These are phyloP conservation scores for Solen grandis DNA, from an alignment of 1,140 invertebrate genomes.

Conservation along the genomic window DNA sequence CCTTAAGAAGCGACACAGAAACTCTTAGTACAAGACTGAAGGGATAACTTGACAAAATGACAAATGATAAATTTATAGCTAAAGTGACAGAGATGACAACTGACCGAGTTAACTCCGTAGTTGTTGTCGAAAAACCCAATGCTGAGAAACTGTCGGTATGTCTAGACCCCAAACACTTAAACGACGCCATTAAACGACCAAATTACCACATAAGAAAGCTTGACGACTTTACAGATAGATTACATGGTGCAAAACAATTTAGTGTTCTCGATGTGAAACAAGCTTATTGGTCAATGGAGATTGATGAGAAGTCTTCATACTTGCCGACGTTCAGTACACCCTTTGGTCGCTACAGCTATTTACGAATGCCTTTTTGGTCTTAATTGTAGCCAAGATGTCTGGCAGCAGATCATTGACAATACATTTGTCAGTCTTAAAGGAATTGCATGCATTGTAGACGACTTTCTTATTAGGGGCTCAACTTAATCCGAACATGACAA, in stretches of 20 bases:
- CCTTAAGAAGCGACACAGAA: too few species aligned
- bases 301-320: conserved; percentile 59
- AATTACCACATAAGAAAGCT: too few species aligned
- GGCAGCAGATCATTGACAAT: conserved; percentile 5
- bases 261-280: conserved; percentile 57
- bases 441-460: too few species aligned
- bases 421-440: too few species aligned
- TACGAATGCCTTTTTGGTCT: conserved; percentile 65
- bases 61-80: too few species aligned
- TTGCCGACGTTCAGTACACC: conserved; percentile 66
- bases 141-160: conserved; percentile 17
- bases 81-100: too few species aligned
- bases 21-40: too few species aligned
- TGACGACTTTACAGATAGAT: conserved; percentile 39
- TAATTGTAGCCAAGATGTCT: neutral
- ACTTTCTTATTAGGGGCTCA: too few species aligned
- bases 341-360: conserved; percentile 65
- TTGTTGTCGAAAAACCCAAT: too few species aligned
- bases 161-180: conserved; percentile 28
- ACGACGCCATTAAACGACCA: conserved; percentile 61
- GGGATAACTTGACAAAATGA: too few species aligned
- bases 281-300: conserved; percentile 56
- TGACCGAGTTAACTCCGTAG: too few species aligned
- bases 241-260: conserved; percentile 27
- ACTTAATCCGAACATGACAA: too few species aligned